phyloP scores from a whole-genome alignment of 2,797 vertebrate species.

The Acrossocheilus wenchowensis region DNA sequence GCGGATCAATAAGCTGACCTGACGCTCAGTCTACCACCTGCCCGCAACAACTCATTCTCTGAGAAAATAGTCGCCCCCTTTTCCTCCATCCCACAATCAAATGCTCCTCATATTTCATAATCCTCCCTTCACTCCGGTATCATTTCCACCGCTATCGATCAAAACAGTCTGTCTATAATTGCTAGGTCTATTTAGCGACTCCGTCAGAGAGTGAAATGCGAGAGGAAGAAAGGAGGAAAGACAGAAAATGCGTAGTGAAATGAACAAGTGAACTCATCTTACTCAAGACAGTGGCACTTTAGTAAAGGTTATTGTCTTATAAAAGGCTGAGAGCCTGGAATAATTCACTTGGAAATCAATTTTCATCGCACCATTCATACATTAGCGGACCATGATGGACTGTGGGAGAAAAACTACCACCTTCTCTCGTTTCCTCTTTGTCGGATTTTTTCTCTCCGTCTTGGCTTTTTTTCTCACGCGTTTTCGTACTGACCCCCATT shows the following conservation, averaged over 20 bases:
- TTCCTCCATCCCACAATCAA: slow-evolving; percentile 52
- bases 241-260: slow-evolving; percentile 69
- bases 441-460: slow-evolving; percentile 63
- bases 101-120: slow-evolving; percentile 37
- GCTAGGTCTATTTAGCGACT: slow-evolving; percentile 61
- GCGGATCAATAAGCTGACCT: slow-evolving; percentile 72
- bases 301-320: slow-evolving; percentile 66
- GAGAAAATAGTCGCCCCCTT: slow-evolving; percentile 53
- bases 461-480: slow-evolving; percentile 50
- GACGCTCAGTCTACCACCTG: slow-evolving; percentile 60
- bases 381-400: slow-evolving; percentile 70
- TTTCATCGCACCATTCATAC: slow-evolving; percentile 71
- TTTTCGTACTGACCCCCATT: slow-evolving; percentile 39
- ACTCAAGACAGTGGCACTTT: slow-evolving; percentile 54
- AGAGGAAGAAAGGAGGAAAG: slow-evolving; percentile 62
- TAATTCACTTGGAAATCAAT: slow-evolving; percentile 81
- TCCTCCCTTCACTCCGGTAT: slow-evolving; percentile 58
- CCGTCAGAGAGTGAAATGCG: slow-evolving; percentile 53
- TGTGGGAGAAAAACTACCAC: slow-evolving; percentile 48
- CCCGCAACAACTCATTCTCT: slow-evolving; percentile 59
- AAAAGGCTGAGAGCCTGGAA: slow-evolving; percentile 65
- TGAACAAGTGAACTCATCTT: slow-evolving; percentile 70
- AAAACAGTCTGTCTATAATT: slow-evolving; percentile 67
- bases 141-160: slow-evolving; percentile 69
- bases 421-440: slow-evolving; percentile 61